Conservation (phyloP, 2,113 vertebrate genomes). For the Hippocampus mohnikei region DNA sequence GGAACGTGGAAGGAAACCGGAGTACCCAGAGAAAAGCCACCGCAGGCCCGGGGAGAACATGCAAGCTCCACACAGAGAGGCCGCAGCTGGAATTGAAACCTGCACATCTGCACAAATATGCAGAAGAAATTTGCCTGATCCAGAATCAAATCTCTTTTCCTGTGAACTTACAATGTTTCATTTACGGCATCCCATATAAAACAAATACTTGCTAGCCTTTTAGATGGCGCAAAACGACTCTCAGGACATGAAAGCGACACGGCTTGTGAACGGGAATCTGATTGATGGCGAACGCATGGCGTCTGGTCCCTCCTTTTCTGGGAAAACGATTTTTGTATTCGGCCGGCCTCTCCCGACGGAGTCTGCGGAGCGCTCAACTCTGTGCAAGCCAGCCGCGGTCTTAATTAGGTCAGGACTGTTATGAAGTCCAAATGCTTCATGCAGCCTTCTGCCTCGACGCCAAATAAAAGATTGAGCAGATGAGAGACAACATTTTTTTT, state of each 20-base stretch:
- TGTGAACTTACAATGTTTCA: neutral
- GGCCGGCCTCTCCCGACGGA: neutral
- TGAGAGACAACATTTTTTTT: neutral
- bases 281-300: neutral
- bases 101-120: too few relatives aligned
- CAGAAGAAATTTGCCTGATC: too few relatives aligned
- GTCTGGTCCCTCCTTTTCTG: neutral
- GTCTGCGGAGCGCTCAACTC: neutral
- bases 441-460: neutral
- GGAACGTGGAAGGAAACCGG: too few relatives aligned
- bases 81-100: too few relatives aligned
- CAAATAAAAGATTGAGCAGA: neutral
- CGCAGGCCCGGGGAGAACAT: too few relatives aligned
- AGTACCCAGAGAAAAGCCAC: too few relatives aligned
- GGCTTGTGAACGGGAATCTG: neutral
- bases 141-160: too few relatives aligned
- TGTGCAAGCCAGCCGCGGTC: neutral
- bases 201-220: neutral
- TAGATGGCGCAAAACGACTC: neutral
- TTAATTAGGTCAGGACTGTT: constrained; percentile 7
- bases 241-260: neutral
- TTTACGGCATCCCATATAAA: neutral
- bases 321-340: neutral
- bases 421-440: neutral
- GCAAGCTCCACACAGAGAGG: too few relatives aligned